These are phyloP conservation scores for Agrotis puta DNA, from an alignment of 2,888 invertebrate genomes.

Conservation along the genomic window DNA sequence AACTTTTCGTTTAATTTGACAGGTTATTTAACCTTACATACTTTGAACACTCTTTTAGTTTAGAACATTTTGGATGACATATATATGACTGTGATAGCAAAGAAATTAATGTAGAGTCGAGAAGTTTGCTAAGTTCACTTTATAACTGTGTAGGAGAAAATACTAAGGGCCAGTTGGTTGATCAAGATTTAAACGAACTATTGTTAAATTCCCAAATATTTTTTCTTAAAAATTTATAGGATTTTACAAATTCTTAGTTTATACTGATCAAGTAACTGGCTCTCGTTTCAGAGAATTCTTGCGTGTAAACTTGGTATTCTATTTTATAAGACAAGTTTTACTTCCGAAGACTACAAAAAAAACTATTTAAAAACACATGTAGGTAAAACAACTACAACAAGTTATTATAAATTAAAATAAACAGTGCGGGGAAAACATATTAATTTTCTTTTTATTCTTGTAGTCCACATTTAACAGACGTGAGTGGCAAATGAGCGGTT, in stretches of 20 bases:
- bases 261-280: no score
- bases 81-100: neutral
- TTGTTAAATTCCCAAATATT: no score
- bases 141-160: neutral
- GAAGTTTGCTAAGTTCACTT: neutral
- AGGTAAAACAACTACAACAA: neutral
- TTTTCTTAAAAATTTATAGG: no score
- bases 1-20: slow-evolving; percentile 40
- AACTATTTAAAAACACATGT: neutral
- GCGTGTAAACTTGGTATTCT: no score
- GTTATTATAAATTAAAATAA: neutral
- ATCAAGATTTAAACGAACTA: no score
- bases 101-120: neutral
- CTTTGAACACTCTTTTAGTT: neutral
- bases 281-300: no score
- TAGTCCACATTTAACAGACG: slow-evolving; percentile 44
- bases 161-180: no score
- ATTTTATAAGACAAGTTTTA: neutral
- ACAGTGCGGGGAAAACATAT: neutral
- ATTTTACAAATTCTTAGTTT: no score
- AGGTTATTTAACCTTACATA: slow-evolving; percentile 36
- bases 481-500: slow-evolving; percentile 67
- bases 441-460: slow-evolving; percentile 20
- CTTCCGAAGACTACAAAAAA: neutral
- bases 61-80: neutral